Evolutionary conservation across 1,140 invertebrate genomes (phyloP), one percentile per base, ranked within the genome.

Genomic region (Apolygus lucorum): DNA sequence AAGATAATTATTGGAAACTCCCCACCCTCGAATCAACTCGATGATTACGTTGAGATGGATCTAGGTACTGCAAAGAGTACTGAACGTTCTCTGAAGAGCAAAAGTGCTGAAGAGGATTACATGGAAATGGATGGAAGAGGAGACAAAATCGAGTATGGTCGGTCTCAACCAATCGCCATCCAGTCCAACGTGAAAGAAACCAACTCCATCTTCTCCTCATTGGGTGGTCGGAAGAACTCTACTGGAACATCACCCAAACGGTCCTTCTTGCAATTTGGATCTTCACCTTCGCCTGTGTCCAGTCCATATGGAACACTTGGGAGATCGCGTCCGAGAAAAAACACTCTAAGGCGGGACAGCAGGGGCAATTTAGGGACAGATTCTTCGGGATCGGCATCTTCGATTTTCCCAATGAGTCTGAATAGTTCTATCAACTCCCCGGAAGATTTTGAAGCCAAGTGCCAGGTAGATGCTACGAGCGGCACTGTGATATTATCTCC

Each of bases 21-120:
- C 78, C 2, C 63, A 14, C 8, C 63, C 8, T 77, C 80, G n/a
- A 78, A 78, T 59, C 76, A 79, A 2, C 78, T 78, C 0, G 84
- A 85, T 24, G 84, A 84, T 34, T 87, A 87, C 72, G 83, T 87
- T 1, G 84, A 86, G 70, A 87, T 87, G 85, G 77, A 73, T 69
- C 75, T 67, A 73, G 75, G 67, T 75, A n/a, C n/a, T n/a, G 75
- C 71, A 69, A 76, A 73, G 71, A 66, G n/a, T 14, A 49, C 34
- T 11, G 8, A 8, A 17, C 8, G 17, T 8, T 17, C 54, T 4
- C 54, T 21, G 71, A 73, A 26, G 72, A 75, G 71, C 72, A 75
- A 42, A 72, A 72, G 25, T 63, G 69, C 4, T 65, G 69, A 59
- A 63, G 29, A 34, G 21, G 78, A 79, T 71, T 80, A 81, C 72